Base-by-base conservation (phyloP, 2,888 invertebrate species). In the Xestia ashworthii region DNA sequence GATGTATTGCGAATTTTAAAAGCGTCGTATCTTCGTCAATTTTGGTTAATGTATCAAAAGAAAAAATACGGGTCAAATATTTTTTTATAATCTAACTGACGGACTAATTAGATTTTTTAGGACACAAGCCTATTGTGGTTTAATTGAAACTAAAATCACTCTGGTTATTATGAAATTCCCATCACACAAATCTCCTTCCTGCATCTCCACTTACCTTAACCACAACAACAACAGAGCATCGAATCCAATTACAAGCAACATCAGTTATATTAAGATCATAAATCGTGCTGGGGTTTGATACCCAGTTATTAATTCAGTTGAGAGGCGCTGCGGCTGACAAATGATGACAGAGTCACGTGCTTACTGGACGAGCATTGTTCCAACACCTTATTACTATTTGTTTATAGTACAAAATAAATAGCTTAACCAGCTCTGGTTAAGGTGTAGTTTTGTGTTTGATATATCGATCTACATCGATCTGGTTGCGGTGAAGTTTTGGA, bases 181-280 rank as follows among this genome's bases (percentile, higher is more conserved):
- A 0, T 22, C 14, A 41, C 19, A n/a, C 6, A 41, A 44, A 41
- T 41, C n/a, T 41, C 6, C 6, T 14, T 44, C 6, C n/a, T 44
- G 14, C 25, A 22, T 4, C 44, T 44, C 53, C 0, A 16, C 16
- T 25, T 41, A 76, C 44, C 70, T 53, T 14, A 25, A 68, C 64
- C 62, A 65, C n/a, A 70, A 66, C 65, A 68, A 46, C 48, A 67
- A n/a, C 19, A 53, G 60, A 73, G 50, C 69, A 82, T 65, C 71
- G 53, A 66, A 79, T 83, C 74, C 84, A 81, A 83, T 77, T 75
- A 84, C 73, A 62, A 16, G 60, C 73, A 71, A 65, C 71, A 75
- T 78, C 62, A 76, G 81, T 81, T 71, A 85, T 89, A 90, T 90
- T 89, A 82, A 86, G 83, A 82, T 79, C 85, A 83, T 90, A 90